Evolutionary conservation across 2,797 vertebrate genomes (phyloP).

Genomic region (Thripadectes ignobilis): DNA sequence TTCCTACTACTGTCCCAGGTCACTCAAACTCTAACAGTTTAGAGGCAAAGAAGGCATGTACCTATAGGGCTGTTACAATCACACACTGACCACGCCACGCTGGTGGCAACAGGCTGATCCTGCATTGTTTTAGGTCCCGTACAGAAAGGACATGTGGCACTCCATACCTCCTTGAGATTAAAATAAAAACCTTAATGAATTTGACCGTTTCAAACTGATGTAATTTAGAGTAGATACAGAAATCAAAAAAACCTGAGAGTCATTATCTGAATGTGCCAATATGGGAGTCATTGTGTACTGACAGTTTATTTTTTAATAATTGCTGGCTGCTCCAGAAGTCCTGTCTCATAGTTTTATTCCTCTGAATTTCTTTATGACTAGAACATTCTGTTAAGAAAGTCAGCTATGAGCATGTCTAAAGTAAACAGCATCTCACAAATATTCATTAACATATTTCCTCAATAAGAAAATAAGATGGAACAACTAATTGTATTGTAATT

Average conservation of each 20-base stretch:
- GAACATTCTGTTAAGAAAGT: neutral
- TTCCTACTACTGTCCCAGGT: neutral
- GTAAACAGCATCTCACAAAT: neutral
- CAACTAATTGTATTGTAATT: slow-evolving; percentile 16
- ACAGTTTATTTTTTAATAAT: neutral
- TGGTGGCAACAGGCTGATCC: neutral
- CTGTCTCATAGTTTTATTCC: neutral
- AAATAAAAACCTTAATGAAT: neutral
- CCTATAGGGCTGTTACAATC: neutral
- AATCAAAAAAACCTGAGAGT: neutral
- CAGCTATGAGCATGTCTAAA: neutral
- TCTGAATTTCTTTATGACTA: neutral
- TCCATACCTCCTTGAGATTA: neutral
- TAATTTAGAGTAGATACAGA: neutral
- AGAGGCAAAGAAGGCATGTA: neutral
- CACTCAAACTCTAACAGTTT: neutral
- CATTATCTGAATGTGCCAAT: neutral
- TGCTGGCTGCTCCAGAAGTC: neutral
- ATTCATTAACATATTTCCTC: neutral
- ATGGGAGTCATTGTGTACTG: neutral
- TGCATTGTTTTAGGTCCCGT: neutral
- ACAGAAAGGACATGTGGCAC: neutral
- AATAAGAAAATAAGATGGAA: neutral
- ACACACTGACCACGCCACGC: neutral
- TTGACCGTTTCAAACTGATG: neutral